phyloP scores from a whole-genome alignment of 35 echinoderm and acorn worm species.

The Diadema setosum region DNA sequence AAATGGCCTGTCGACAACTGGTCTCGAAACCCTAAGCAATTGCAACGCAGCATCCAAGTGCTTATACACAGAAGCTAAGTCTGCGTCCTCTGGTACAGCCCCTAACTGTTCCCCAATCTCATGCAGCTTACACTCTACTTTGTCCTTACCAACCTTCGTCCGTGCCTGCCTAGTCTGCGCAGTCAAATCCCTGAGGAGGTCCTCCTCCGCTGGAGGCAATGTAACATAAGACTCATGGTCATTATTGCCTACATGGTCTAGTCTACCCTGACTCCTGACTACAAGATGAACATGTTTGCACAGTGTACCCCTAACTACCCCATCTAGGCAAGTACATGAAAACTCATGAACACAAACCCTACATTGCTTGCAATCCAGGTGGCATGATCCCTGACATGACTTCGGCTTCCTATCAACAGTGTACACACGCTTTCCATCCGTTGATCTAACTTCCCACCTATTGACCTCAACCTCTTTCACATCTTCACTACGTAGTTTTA shows the following conservation, averaged over 20 bases:
- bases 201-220: not conserved
- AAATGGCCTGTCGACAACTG: not conserved
- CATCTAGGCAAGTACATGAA: not conserved
- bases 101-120: not conserved
- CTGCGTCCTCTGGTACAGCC: not conserved
- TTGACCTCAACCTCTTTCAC: not conserved
- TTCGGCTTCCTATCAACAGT: no score
- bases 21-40: not conserved
- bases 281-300: not conserved
- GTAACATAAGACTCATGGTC: no score
- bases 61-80: not conserved
- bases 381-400: no score
- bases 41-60: not conserved
- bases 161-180: not conserved
- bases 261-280: no score
- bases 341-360: not conserved
- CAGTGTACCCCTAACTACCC: not conserved
- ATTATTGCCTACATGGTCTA: no score
- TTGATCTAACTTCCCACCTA: not conserved
- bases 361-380: not conserved
- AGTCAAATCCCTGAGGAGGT: not conserved
- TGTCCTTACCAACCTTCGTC: not conserved
- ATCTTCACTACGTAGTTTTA: not conserved
- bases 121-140: not conserved
- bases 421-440: no score